phyloP scores from a whole-genome alignment of 2,113 vertebrate genomes.

The Engystomops pustulosus region DNA sequence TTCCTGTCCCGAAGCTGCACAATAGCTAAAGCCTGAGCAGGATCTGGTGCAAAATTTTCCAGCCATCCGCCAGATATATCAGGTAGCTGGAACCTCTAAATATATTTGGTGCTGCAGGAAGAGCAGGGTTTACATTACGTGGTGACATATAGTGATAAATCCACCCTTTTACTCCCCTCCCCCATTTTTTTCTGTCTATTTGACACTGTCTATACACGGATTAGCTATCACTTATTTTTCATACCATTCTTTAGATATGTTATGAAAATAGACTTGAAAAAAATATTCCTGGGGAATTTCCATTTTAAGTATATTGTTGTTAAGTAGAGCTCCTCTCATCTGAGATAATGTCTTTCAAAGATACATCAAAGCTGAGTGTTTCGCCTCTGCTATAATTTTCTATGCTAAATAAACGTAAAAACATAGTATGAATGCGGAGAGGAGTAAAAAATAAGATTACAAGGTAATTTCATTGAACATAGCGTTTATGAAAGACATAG shows the following conservation, averaged over 20 bases:
- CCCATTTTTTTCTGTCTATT: slow-evolving; percentile 60
- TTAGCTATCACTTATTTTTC: slow-evolving; percentile 65
- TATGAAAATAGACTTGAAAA: slow-evolving; percentile 60
- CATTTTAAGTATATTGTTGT: slow-evolving; percentile 59
- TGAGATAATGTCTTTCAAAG: slow-evolving; percentile 44
- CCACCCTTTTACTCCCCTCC: background rate
- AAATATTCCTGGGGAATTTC: slow-evolving; percentile 61
- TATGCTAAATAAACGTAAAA: slow-evolving; percentile 31
- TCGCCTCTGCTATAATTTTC: slow-evolving; percentile 34
- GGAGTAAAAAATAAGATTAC: slow-evolving; percentile 34
- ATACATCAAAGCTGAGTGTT: slow-evolving; percentile 35
- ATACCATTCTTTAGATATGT: slow-evolving; percentile 32
- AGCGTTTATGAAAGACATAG: slow-evolving; percentile 7
- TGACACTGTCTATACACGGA: slow-evolving; percentile 64
- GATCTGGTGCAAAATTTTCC: no score
- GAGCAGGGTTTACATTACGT: no score
- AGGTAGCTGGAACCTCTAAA: no score
- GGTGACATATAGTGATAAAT: no score
- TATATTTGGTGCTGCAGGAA: no score
- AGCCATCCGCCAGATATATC: no score
- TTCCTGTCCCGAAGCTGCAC: no score
- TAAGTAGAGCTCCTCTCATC: slow-evolving; percentile 32
- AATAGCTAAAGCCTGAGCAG: no score
- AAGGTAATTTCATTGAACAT: slow-evolving; percentile 32
- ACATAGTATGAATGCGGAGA: slow-evolving; percentile 2